A percentile compares a stretch with the other conserved stretches of the same genome.
phyloP scores from a whole-genome alignment of 2,888 invertebrate species.

The Pseudoips prasinana region DNA sequence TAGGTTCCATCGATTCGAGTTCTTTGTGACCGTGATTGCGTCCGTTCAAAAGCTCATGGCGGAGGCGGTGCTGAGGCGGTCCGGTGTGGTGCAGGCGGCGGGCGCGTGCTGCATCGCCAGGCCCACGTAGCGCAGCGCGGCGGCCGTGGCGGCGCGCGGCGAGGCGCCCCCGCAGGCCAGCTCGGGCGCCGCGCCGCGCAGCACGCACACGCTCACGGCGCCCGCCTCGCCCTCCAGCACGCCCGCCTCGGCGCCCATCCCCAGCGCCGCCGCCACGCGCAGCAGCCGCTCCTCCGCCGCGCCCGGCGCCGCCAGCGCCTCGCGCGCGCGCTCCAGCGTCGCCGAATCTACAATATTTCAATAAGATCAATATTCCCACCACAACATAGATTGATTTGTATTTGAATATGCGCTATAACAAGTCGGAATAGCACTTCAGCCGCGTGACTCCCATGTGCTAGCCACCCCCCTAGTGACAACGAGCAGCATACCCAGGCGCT shows the following conservation, averaged over 20 bases:
- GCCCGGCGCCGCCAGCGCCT: background rate
- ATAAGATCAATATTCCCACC: background rate
- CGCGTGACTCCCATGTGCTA: slow-evolving; percentile 27
- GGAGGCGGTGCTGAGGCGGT: too few relatives aligned
- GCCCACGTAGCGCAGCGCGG: slow-evolving; percentile 42
- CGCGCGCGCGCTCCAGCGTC: slow-evolving; percentile 14
- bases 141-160: slow-evolving; percentile 30
- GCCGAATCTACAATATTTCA: background rate
- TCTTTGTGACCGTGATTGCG: too few relatives aligned
- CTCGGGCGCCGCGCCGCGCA: slow-evolving; percentile 33
- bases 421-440: slow-evolving; percentile 17
- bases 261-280: slow-evolving; percentile 32
- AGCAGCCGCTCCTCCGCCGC: slow-evolving; percentile 27
- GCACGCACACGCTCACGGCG: slow-evolving; percentile 25
- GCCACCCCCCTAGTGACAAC: too few relatives aligned
- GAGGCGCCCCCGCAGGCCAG: slow-evolving; percentile 27
- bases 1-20: too few relatives aligned
- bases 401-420: background rate
- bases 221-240: slow-evolving; percentile 16
- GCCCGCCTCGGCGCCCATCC: slow-evolving; percentile 22
- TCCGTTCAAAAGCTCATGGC: too few relatives aligned
- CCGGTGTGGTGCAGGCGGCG: background rate
- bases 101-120: slow-evolving; percentile 30
- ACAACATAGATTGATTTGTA: too few relatives aligned
- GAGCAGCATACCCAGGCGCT: slow-evolving; percentile 39